Conservation (phyloP, 1,140 invertebrate species). For the Lepidostoma basale region DNA sequence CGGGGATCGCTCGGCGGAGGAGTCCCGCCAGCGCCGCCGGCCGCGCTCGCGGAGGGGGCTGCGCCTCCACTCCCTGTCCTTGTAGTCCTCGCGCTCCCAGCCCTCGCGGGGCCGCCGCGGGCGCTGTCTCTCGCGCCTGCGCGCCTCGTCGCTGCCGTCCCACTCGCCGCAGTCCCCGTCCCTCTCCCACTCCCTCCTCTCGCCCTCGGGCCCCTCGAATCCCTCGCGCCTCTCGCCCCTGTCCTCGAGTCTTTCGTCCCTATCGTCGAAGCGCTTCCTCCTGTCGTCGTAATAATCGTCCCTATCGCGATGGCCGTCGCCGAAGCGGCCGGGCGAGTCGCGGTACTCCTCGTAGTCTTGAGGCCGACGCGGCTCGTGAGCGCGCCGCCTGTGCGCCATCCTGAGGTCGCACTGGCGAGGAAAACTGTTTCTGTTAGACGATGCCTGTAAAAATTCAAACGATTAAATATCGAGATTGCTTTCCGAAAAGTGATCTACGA, state of each 20-base stretch:
- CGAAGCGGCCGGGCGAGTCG: background rate
- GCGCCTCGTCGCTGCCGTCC: conserved; percentile 18
- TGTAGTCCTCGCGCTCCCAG: background rate
- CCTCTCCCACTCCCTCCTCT: conserved; percentile 50
- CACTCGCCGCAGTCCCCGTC: conserved; percentile 52
- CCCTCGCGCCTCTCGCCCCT: background rate
- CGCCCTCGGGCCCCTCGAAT: background rate
- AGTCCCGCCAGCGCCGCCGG: conserved; percentile 47
- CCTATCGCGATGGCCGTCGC: background rate
- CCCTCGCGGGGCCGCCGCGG: background rate
- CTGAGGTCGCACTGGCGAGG: background rate
- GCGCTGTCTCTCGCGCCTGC: conserved; percentile 29
- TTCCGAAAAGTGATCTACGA: conserved; percentile 14
- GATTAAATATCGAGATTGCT: conserved; percentile 10
- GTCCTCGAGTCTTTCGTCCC: background rate
- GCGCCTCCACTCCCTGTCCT: conserved; percentile 11
- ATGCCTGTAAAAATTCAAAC: conserved; percentile 38
- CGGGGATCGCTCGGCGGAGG: conserved; percentile 34
- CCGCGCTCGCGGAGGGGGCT: conserved; percentile 38
- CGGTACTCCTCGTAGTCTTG: conserved; percentile 1
- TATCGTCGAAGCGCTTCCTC: conserved; percentile 17
- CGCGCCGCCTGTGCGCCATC: conserved; percentile 32
- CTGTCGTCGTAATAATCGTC: conserved; percentile 14
- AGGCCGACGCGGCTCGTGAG: background rate
- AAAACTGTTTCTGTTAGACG: conserved; percentile 30